Base-by-base conservation (phyloP, 2,888 invertebrate genomes). In the Archips crataeganus region DNA sequence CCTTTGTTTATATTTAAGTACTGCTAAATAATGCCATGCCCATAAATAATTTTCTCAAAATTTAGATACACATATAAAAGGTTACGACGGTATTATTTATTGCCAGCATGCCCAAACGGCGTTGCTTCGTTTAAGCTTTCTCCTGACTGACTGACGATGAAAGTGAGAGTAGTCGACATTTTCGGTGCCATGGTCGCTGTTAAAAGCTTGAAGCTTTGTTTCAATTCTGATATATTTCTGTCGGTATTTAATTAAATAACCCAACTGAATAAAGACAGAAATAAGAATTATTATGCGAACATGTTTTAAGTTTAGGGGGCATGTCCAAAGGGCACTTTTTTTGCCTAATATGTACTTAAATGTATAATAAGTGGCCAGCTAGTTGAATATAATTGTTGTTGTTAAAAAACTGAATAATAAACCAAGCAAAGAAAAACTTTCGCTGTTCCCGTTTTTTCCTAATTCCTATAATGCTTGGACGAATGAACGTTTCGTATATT, bases 151-250 rank as follows among this genome's bases (percentile, higher is more conserved):
- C 59, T 63, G 63, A 36, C 75, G 69, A 76, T 70, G 78, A 81
- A 82, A 85, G 84, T 82, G 84, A 84, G 84, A 84, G 84, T 81
- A 78, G 77, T 70, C 51, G 39, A 8, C 8, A 54, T 54, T 54
- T 54, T 54, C 23, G 54, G 8, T 23, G 8, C 54, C 54, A 23
- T 54, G 15, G 8, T 2, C 54, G 54, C 23, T 54, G 15, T 23
- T 54, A n/a, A 54, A 9, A 23, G 9, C 8, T 54, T 54, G 54
- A 23, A 8, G 5, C 23, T 54, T 54, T 54, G 11, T 45, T 45
- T 45, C 11, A 45, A 45, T 10, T 11, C 2, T 45, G 9, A 45
- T 10, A 3, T 2, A 39, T 47, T 47, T 47, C 10, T 13, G n/a
- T 1, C 49, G n/a, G 39, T 39, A 39, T 4, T 1, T 39, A 6